phyloP scores from a whole-genome alignment of 2,113 vertebrate genomes.

The Platycercus adscitus region DNA sequence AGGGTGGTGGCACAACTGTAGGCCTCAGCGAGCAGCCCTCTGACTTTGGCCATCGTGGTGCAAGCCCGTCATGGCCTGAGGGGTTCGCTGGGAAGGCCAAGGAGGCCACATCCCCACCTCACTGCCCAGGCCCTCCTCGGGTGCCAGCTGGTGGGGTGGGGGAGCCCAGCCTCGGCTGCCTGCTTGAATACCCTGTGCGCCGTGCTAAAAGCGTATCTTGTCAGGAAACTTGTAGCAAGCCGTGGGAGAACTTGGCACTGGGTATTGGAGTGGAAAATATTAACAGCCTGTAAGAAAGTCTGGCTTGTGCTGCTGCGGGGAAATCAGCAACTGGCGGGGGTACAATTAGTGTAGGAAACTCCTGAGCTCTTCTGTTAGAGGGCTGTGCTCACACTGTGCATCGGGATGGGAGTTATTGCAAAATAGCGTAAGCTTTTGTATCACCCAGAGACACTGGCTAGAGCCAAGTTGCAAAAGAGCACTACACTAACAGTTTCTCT shows the following conservation, averaged over 20 bases:
- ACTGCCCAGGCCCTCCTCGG: background rate
- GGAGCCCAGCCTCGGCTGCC: background rate
- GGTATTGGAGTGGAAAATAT: conserved; percentile 66
- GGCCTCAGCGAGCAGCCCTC: background rate
- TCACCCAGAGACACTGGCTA: background rate
- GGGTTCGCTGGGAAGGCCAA: background rate
- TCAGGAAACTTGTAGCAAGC: conserved; percentile 68
- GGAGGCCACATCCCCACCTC: background rate
- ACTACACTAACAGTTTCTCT: background rate
- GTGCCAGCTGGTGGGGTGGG: background rate
- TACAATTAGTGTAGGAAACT: conserved; percentile 68
- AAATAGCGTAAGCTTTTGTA: conserved; percentile 47
- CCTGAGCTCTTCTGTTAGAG: conserved; percentile 21
- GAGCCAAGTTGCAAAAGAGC: conserved; percentile 60
- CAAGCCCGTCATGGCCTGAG: rapidly evolving
- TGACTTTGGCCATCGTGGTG: rapidly evolving
- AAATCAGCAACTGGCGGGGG: conserved; percentile 58
- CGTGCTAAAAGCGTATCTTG: conserved; percentile 51
- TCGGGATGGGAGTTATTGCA: background rate
- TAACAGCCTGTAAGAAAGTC: conserved; percentile 70
- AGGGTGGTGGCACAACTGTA: rapidly evolving
- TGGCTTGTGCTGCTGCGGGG: conserved; percentile 63
- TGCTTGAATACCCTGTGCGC: background rate
- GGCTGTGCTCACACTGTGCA: background rate
- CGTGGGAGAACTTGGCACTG: conserved; percentile 72